phyloP scores from a whole-genome alignment of 1,140 invertebrate genomes.

The Megathymus violae region DNA sequence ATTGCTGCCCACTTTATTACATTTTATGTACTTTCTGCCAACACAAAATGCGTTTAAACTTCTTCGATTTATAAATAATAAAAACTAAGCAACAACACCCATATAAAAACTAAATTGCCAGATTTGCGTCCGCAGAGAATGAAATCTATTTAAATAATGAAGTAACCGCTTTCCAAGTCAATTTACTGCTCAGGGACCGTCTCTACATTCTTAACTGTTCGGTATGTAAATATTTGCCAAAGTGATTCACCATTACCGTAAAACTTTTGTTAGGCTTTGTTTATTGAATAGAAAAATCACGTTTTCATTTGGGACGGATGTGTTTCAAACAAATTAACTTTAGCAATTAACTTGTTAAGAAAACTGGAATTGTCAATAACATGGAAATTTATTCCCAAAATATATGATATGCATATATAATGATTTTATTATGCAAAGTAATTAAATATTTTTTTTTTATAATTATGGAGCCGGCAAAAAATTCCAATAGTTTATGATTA shows the following conservation, averaged over 20 bases:
- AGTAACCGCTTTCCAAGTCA: constrained; percentile 21
- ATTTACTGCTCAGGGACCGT: constrained; percentile 22
- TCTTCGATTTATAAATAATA: constrained; percentile 17
- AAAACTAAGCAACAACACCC: constrained; percentile 11
- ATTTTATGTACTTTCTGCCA: constrained; percentile 4
- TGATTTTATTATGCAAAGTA: too few relatives aligned
- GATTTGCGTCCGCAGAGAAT: constrained; percentile 25
- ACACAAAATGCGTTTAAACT: background rate
- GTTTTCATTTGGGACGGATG: too few relatives aligned
- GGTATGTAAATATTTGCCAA: constrained; percentile 11
- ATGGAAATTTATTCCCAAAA: too few relatives aligned
- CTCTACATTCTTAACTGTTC: constrained; percentile 5
- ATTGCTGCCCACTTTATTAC: background rate
- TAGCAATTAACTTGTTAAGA: too few relatives aligned
- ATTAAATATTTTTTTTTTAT: too few relatives aligned
- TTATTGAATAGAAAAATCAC: too few relatives aligned
- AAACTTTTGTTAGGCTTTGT: background rate
- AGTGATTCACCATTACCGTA: constrained; percentile 1
- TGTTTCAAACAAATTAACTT: too few relatives aligned
- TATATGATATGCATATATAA: too few relatives aligned
- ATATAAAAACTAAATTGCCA: constrained; percentile 27
- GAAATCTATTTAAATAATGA: constrained; percentile 34
- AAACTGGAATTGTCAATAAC: too few relatives aligned
- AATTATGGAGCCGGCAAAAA: too few relatives aligned
- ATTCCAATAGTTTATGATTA: too few relatives aligned